Evolutionary conservation across 2,113 vertebrate genomes (phyloP), one percentile per base, ranked within the genome.

Genomic region (Elanoides forficatus): DNA sequence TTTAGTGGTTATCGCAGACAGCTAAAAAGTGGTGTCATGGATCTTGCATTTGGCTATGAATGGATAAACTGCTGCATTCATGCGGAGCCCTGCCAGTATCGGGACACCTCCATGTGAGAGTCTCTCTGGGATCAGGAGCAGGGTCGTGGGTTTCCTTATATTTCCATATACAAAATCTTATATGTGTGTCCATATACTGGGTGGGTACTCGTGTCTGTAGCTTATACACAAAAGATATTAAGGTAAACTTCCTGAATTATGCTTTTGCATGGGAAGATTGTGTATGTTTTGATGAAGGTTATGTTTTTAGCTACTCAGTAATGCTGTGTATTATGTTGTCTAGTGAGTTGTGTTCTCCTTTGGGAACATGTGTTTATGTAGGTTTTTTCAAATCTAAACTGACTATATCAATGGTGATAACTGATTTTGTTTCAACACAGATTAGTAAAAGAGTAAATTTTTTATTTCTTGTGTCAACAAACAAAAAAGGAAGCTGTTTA

Each of bases 141-240:
- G 60, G 47, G 27, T 36, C 0, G 0, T 11, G 58, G 18, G 5
- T 27, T 52, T 30, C 22, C 20, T 20, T 83, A 1, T 23, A 22
- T 52, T 80, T 71, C 42, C 4, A 4, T 11, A 1, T 34, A 15
- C 2, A 15, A 36, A 40, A 18, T 36, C 10, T 21, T 67, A 7
- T 13, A 0, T 25, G 1, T 6, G 14, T 42, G 22, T 63, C 38
- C 3, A 0, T 21, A 2, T n/a, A 3, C 26, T 14, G 59, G 29
- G 8, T 8, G 8, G 26, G 5, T 52, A 15, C 63, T 55, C 1
- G 4, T 15, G 16, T 32, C n/a, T 58, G 36, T 40, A 52, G 47
- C 20, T 84, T 52, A 22, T 34, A 32, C 32, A 30, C 40, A 73
- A 25, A 70, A 45, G 7, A 47, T 23, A 21, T 5, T 2, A 15